These are phyloP conservation scores for Sterrhoptilus dennistouni DNA, from an alignment of 2,113 vertebrate species.

Conservation along the genomic window DNA sequence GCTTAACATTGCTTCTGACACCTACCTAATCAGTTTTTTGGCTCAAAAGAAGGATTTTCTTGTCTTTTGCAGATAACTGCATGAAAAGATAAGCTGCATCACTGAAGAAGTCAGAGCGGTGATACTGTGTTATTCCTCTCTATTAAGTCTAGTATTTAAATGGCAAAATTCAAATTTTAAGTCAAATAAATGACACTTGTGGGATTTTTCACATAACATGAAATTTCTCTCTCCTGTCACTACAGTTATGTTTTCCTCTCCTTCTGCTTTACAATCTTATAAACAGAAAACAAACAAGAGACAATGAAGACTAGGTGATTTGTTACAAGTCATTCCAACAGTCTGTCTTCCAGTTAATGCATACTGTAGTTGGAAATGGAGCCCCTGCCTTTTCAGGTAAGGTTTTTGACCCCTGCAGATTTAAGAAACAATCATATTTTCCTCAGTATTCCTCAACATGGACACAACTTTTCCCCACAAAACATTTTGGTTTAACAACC, in stretches of 20 bases:
- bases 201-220: background rate
- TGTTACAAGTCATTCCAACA: background rate
- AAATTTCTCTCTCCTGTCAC: background rate
- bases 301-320: background rate
- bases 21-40: background rate
- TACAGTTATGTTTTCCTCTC: background rate
- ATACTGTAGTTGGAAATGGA: background rate
- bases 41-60: background rate
- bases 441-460: background rate
- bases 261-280: background rate
- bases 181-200: background rate
- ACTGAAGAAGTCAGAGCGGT: background rate
- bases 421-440: background rate
- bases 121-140: background rate
- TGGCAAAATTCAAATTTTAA: background rate
- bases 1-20: background rate
- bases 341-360: background rate
- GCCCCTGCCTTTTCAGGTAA: background rate
- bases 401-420: background rate
- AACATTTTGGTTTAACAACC: background rate
- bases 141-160: background rate
- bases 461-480: background rate
- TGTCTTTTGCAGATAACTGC: background rate
- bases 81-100: background rate
- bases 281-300: background rate